These are phyloP conservation scores for Pantala flavescens DNA, from an alignment of 1,140 invertebrate species.

Conservation along the genomic window DNA sequence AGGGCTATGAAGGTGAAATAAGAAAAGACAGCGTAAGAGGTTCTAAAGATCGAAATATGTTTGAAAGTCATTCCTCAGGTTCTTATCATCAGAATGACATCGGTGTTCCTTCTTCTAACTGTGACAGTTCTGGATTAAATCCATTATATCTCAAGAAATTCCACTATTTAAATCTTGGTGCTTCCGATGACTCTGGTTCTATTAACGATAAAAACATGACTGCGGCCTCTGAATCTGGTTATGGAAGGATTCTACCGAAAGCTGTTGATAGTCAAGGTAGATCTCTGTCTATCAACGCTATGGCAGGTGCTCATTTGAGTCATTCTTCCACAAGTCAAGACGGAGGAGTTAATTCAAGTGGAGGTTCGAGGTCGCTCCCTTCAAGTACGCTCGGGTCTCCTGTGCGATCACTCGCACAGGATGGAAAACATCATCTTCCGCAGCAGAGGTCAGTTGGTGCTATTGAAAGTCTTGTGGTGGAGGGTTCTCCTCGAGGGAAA, in stretches of 20 bases:
- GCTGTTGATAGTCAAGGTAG: conserved; percentile 15
- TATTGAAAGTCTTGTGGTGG: conserved; percentile 43
- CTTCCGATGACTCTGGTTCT: not conserved
- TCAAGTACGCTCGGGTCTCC: conserved; percentile 19
- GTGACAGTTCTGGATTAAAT: not conserved
- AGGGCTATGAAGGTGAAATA: not conserved
- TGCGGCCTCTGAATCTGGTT: conserved; percentile 23
- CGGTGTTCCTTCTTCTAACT: not conserved
- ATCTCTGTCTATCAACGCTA: conserved; percentile 16
- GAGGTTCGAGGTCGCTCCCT: conserved; percentile 18
- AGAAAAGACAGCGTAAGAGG: not conserved
- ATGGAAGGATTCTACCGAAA: conserved; percentile 27
- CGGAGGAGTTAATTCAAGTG: not conserved
- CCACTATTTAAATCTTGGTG: not conserved
- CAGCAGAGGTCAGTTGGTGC: conserved; percentile 35
- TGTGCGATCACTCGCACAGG: not conserved
- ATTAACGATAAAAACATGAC: not conserved
- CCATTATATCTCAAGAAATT: not conserved
- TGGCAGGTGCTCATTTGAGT: not conserved
- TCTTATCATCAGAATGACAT: not conserved
- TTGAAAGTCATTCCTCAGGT: not conserved
- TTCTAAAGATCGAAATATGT: not conserved
- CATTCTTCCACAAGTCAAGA: not conserved
- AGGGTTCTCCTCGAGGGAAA: conserved; percentile 27
- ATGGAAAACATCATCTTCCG: conserved; percentile 24